Conservation (phyloP, 1,140 invertebrate species). For the Neodiprion virginianus region DNA sequence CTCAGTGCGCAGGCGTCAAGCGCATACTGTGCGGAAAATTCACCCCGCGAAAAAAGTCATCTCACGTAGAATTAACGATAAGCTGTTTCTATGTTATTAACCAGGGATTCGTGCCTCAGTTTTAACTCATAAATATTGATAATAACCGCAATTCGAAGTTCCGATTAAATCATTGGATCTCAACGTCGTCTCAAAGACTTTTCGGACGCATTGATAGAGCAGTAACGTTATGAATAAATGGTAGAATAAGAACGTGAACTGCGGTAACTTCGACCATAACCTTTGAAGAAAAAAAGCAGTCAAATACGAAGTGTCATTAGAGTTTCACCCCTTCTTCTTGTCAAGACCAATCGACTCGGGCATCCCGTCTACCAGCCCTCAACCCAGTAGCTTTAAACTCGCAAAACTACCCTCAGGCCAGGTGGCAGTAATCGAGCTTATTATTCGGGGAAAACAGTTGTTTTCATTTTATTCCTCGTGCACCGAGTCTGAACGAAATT, state of each 20-base stretch:
- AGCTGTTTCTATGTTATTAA: no score
- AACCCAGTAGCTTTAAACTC: not conserved
- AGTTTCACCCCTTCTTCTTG: constrained; percentile 1
- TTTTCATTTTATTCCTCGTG: not conserved
- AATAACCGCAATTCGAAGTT: no score
- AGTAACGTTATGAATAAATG: no score
- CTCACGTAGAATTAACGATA: no score
- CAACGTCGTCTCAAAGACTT: not conserved
- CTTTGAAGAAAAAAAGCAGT: not conserved
- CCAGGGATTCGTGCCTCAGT: no score
- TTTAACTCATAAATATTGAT: no score
- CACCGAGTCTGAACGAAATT: no score
- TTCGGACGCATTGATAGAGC: no score
- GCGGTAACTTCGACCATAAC: not conserved
- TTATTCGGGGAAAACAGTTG: not conserved
- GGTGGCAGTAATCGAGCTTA: not conserved
- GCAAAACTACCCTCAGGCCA: not conserved
- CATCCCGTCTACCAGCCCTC: not conserved
- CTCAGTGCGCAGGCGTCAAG: no score
- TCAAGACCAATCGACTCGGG: not conserved
- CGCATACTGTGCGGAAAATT: no score
- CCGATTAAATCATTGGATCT: not conserved
- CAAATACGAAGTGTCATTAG: not conserved
- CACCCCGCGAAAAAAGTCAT: no score
- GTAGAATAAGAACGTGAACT: not conserved